Percentiles rank a stretch among this genome's conserved stretches.
These are phyloP conservation scores for Thaleichthys pacificus DNA, from an alignment of 2,797 vertebrate genomes.

Conservation along the genomic window DNA sequence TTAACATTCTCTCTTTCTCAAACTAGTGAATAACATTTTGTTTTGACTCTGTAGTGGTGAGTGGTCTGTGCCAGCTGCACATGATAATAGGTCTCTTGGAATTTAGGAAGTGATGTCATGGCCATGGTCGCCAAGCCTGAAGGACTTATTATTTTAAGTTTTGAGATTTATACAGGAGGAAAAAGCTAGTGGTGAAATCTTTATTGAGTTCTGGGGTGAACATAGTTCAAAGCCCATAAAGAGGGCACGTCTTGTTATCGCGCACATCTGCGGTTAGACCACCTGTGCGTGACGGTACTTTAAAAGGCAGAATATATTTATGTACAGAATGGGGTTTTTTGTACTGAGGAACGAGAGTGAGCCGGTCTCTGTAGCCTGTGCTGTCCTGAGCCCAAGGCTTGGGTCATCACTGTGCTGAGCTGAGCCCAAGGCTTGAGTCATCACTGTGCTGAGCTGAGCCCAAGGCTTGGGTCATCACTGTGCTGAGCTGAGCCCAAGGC, in stretches of 20 bases:
- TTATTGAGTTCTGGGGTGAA: slow-evolving; percentile 35
- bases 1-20: not conserved
- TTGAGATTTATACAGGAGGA: slow-evolving; percentile 47
- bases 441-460: too few relatives aligned
- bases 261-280: slow-evolving; percentile 35
- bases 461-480: slow-evolving; percentile 17
- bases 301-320: not conserved
- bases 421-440: too few relatives aligned
- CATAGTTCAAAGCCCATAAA: slow-evolving; percentile 37
- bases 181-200: slow-evolving; percentile 38
- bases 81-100: slow-evolving; percentile 57
- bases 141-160: slow-evolving; percentile 54
- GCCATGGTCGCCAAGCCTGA: slow-evolving; percentile 48
- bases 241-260: slow-evolving; percentile 26
- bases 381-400: not conserved
- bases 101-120: slow-evolving; percentile 70
- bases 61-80: slow-evolving; percentile 40
- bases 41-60: not conserved
- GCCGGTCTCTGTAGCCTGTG: slow-evolving; percentile 45
- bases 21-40: not conserved
- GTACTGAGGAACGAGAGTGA: slow-evolving; percentile 41
- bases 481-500: too few relatives aligned
- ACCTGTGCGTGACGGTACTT: slow-evolving; percentile 28
- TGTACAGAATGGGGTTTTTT: slow-evolving; percentile 26
- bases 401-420: too few relatives aligned